Percentiles rank a stretch among this genome's conserved stretches.
Conservation (phyloP, 2,888 invertebrate species). For the Eilema griseolum region DNA sequence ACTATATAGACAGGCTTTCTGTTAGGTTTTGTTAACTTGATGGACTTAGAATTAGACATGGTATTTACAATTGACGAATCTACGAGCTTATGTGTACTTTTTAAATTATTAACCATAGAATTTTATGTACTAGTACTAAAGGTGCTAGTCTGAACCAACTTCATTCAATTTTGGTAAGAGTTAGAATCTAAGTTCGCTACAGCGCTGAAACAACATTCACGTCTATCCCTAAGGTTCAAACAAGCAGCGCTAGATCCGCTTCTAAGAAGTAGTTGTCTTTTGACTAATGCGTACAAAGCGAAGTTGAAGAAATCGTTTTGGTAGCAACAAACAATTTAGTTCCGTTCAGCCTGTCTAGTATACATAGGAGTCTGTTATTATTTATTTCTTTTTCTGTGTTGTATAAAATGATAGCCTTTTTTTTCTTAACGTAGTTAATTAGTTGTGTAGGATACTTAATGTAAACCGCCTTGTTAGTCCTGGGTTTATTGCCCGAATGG, state of each 20-base stretch:
- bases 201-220: neutral
- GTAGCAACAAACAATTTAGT: neutral
- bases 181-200: neutral
- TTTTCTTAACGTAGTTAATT: neutral
- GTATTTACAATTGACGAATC: neutral
- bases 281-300: neutral
- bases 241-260: neutral
- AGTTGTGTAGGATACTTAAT: neutral
- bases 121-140: neutral
- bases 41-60: neutral
- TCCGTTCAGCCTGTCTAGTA: neutral
- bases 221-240: conserved; percentile 1
- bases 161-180: neutral
- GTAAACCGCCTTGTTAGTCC: neutral
- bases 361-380: neutral
- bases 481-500: neutral
- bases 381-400: neutral
- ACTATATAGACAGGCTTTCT: neutral
- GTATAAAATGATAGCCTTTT: neutral
- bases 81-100: neutral
- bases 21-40: neutral
- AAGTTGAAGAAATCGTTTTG: no score
- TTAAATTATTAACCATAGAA: neutral
- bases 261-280: no score
- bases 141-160: neutral